A percentile compares a stretch with the other conserved stretches of the same genome.
These are phyloP conservation scores for Coracias cyanogaster DNA, from an alignment of 2,797 vertebrate species.

Conservation along the genomic window DNA sequence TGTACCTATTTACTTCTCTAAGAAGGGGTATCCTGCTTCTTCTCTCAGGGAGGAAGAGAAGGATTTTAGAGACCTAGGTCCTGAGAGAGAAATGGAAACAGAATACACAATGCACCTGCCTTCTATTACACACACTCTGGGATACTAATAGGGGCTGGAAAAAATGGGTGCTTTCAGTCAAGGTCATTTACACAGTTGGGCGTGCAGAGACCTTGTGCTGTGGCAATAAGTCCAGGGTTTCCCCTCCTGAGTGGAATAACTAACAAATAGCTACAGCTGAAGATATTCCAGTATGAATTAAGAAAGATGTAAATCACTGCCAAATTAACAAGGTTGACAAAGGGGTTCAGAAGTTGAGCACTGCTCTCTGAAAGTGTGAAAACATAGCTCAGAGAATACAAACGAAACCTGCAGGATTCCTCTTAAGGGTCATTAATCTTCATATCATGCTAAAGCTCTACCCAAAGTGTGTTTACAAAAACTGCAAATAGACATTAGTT, in stretches of 20 bases:
- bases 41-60: background rate
- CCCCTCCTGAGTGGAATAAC: background rate
- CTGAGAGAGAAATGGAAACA: background rate
- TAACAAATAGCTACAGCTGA: constrained; percentile 16
- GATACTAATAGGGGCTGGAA: background rate
- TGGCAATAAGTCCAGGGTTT: background rate
- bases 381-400: background rate
- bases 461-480: background rate
- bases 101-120: background rate
- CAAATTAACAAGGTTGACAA: constrained; percentile 55
- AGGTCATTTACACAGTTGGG: background rate
- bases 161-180: background rate
- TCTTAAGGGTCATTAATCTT: constrained; percentile 49
- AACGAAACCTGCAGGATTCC: constrained; percentile 51
- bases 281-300: constrained; percentile 27
- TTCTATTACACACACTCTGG: background rate
- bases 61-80: background rate
- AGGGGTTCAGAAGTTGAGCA: constrained; percentile 58
- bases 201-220: background rate
- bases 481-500: background rate
- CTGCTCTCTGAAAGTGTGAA: constrained; percentile 22
- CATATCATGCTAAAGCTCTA: background rate
- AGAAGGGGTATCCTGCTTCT: background rate
- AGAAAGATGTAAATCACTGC: constrained; percentile 56
- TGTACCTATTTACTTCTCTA: background rate